phyloP scores from a whole-genome alignment of 2,797 vertebrate genomes.

The Danio aesculapii region DNA sequence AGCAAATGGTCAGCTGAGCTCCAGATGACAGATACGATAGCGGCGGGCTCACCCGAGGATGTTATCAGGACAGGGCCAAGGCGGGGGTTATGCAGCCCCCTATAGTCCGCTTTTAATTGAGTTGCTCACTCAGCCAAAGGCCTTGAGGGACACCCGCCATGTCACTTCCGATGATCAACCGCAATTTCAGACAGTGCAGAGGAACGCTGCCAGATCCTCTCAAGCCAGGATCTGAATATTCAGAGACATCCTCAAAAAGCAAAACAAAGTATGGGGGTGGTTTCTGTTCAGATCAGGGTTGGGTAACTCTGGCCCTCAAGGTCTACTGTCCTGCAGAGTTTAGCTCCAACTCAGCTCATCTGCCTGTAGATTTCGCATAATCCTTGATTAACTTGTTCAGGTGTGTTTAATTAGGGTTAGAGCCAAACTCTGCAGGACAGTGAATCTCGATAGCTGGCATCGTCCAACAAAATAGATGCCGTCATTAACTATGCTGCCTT shows the following conservation, averaged over 20 bases:
- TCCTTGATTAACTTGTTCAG: too few species aligned
- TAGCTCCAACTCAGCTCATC: too few species aligned
- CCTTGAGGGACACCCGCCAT: conserved; percentile 76
- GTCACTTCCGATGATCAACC: conserved; percentile 84
- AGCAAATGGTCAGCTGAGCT: conserved; percentile 76
- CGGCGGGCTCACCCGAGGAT: conserved; percentile 67
- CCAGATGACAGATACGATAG: conserved; percentile 66
- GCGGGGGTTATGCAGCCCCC: conserved; percentile 66
- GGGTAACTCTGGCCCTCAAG: neutral
- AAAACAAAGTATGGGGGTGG: conserved; percentile 53
- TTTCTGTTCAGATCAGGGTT: neutral
- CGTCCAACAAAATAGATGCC: conserved; percentile 17
- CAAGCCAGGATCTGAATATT: conserved; percentile 71
- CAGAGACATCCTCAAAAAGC: conserved; percentile 69
- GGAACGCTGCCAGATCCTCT: conserved; percentile 76
- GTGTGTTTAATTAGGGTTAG: too few species aligned
- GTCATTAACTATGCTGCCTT: conserved; percentile 2
- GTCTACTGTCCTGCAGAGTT: too few species aligned
- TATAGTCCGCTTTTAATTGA: conserved; percentile 82
- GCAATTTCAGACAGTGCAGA: conserved; percentile 77
- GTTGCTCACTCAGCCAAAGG: conserved; percentile 81
- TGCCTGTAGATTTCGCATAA: too few species aligned
- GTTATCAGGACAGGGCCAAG: conserved; percentile 55
- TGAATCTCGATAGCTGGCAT: neutral
- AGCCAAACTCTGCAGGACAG: too few species aligned